phyloP scores from a whole-genome alignment of 2,797 vertebrate genomes.

The Poeciliopsis gracilis region DNA sequence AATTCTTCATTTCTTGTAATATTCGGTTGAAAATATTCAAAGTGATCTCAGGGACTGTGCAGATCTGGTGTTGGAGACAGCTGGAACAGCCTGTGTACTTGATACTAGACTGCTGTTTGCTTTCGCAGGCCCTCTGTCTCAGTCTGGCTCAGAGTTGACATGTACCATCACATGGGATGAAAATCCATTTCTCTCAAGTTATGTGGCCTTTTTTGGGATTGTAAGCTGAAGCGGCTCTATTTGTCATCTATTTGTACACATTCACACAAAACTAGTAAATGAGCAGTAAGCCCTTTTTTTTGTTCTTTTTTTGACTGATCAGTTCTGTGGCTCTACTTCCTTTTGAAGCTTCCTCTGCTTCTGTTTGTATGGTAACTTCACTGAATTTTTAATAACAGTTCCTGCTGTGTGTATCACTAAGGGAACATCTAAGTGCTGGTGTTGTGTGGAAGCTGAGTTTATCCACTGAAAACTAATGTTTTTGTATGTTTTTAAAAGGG shows the following conservation, averaged over 20 bases:
- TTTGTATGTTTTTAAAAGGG: no score
- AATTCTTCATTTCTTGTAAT: not conserved
- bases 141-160: constrained; percentile 1
- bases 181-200: not conserved
- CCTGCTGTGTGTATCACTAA: not conserved
- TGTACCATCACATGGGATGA: not conserved
- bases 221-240: not conserved
- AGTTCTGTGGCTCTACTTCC: constrained; percentile 11
- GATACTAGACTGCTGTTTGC: constrained; percentile 36
- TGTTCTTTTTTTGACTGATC: constrained; percentile 3
- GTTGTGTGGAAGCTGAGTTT: not conserved
- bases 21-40: constrained; percentile 1
- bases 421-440: not conserved
- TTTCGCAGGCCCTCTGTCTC: constrained; percentile 20
- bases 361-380: not conserved
- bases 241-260: not conserved
- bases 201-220: not conserved
- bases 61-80: constrained; percentile 41
- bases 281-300: not conserved
- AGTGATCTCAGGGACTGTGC: constrained; percentile 29
- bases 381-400: constrained; percentile 1
- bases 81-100: constrained; percentile 42
- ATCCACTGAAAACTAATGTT: not conserved
- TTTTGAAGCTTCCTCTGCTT: constrained; percentile 27
- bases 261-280: not conserved